Percentiles rank a stretch among this genome's conserved stretches.
Conservation (phyloP, 1,140 invertebrate genomes). For the Frieseomelitta varia region DNA sequence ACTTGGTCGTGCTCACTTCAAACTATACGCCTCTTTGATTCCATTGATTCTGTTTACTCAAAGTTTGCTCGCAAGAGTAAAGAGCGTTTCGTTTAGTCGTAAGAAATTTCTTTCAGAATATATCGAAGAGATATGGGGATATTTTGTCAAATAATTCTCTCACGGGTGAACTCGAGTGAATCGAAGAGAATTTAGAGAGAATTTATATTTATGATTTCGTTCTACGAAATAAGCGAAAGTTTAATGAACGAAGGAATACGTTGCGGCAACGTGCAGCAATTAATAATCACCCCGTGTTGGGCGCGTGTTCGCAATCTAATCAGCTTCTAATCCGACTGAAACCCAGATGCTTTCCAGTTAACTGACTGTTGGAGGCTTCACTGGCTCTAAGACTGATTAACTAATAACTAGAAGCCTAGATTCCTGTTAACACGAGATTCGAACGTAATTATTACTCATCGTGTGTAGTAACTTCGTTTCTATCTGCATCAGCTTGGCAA, state of each 20-base stretch:
- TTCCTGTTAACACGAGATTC: background rate
- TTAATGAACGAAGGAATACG: background rate
- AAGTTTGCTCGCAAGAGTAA: background rate
- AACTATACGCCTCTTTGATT: background rate
- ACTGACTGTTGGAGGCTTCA: slow-evolving; percentile 4
- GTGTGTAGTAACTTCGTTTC: background rate
- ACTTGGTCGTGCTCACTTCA: background rate
- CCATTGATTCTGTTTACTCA: background rate
- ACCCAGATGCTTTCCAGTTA: background rate
- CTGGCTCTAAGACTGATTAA: slow-evolving; percentile 13
- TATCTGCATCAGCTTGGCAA: background rate
- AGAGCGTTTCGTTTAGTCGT: background rate
- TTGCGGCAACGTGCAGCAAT: background rate
- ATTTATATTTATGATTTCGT: background rate
- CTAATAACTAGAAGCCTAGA: background rate
- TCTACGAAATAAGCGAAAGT: background rate
- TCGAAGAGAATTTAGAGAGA: too few species aligned
- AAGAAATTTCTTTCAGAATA: too few species aligned
- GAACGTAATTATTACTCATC: background rate
- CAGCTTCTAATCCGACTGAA: background rate
- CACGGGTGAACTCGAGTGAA: too few species aligned
- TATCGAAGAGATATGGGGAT: too few species aligned
- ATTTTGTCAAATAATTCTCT: too few species aligned
- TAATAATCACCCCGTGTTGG: background rate
- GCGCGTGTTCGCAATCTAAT: background rate